These are phyloP conservation scores for Parazoanthus darwini DNA, from an alignment of 92 coral and sea anemone genomes.

Conservation along the genomic window DNA sequence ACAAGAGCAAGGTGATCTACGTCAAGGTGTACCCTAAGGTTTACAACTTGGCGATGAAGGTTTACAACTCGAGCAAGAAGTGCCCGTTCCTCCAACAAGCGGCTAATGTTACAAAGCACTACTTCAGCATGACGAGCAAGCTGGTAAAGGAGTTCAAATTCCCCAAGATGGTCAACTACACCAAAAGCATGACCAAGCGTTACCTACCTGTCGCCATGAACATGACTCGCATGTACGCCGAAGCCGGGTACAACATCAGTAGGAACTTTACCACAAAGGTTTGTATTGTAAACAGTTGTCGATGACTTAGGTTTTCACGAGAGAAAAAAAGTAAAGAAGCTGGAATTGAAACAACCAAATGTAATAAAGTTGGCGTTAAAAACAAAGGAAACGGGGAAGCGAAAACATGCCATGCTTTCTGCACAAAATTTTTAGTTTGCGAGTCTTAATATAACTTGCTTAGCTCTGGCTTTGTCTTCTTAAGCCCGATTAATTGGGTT, in stretches of 20 bases:
- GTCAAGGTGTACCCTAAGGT: constrained; percentile 30
- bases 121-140: constrained; percentile 50
- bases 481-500: too few species aligned
- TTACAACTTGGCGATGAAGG: constrained; percentile 55
- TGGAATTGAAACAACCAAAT: too few species aligned
- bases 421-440: too few species aligned
- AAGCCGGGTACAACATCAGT: constrained; percentile 49
- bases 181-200: constrained; percentile 34
- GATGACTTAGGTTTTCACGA: not conserved
- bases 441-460: too few species aligned
- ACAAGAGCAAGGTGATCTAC: constrained; percentile 16
- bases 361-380: too few species aligned
- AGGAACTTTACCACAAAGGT: constrained; percentile 66
- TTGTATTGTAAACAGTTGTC: not conserved
- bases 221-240: constrained; percentile 56
- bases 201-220: constrained; percentile 63
- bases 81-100: constrained; percentile 15
- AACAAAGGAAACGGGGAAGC: too few species aligned
- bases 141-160: constrained; percentile 50
- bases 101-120: constrained; percentile 52
- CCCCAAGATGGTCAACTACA: constrained; percentile 50
- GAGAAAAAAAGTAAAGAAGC: not conserved
- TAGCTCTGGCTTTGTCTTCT: too few species aligned
- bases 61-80: constrained; percentile 28
- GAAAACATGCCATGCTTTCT: too few species aligned